Evolutionary conservation across 2,797 vertebrate species (phyloP), one percentile per base, ranked within the genome.

Genomic region (Cirrhinus mrigala): DNA sequence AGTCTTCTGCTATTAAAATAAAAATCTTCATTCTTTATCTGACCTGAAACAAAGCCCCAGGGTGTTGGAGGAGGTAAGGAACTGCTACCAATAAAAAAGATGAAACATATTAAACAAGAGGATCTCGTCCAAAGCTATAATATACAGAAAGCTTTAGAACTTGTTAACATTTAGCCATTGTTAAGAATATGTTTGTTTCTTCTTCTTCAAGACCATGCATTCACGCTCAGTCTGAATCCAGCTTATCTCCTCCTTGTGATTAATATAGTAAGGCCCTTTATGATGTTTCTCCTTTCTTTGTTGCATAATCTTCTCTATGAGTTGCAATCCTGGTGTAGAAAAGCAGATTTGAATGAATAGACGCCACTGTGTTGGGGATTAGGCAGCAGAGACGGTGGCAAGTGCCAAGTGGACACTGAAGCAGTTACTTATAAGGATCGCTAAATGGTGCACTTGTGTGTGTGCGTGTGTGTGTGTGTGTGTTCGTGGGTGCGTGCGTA

Each of bases 171-270:
- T 79, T 12, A 83, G 68, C 79, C 77, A 64, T 56, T 27, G 27
- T 84, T 69, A 68, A 56, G 64, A 79, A 56, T 71, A 29, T 81
- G 29, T 69, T 68, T 85, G 48, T 69, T 74, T 81, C 12, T 52
- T 86, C 29, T 66, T 83, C 58, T 83, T 86, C 24, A 79, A 82
- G 50, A 46, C 64, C 68, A 44, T 83, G 66, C 27, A 29, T 84
- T 88, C 81, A 77, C 29, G 60, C 70, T 71, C 40, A 81, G 90
- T 91, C 92, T 91, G 89, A 91, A 89, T 87, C 77, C 89, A 88
- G 92, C 83, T 94, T 92, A 94, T 93, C 90, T 87, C 84, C 52
- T 84, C 92, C 92, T 93, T 92, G 90, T 93, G 92, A 94, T 89
- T 83, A 88, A 90, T 89, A 90, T 88, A 90, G 48, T 62, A 74